Conservation (phyloP, 1,140 invertebrate species). For the Drosophila pseudoobscura region DNA sequence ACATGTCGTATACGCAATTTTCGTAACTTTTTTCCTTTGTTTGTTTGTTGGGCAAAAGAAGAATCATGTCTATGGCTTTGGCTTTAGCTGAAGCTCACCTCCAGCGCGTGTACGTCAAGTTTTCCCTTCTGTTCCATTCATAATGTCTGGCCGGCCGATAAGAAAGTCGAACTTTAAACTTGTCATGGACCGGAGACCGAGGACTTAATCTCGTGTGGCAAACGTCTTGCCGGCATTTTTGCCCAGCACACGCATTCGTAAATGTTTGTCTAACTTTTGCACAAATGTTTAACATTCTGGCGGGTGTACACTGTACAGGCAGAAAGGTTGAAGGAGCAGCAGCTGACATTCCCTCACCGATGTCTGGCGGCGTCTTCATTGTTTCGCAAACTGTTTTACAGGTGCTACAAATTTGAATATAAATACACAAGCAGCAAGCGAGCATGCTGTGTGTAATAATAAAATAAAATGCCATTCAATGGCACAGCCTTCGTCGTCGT, state of each 20-base stretch:
- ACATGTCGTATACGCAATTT: conserved; percentile 51
- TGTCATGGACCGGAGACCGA: conserved; percentile 30
- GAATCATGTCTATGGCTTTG: conserved; percentile 32
- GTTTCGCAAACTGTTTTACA: conserved; percentile 75
- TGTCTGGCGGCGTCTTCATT: conserved; percentile 67
- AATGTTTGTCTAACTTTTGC: conserved; percentile 72
- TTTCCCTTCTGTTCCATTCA: conserved; percentile 23
- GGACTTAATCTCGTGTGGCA: conserved; percentile 68
- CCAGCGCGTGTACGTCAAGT: conserved; percentile 23
- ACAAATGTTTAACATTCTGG: conserved; percentile 22
- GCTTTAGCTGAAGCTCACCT: conserved; percentile 4
- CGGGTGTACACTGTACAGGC: conserved; percentile 4
- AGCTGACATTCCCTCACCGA: conserved; percentile 41
- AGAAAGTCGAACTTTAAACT: conserved; percentile 46
- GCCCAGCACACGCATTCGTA: conserved; percentile 40
- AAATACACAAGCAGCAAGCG: conserved; percentile 63
- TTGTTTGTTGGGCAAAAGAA: conserved; percentile 22
- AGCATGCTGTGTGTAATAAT: conserved; percentile 71
- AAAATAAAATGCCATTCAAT: conserved; percentile 74
- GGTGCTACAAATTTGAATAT: conserved; percentile 80
- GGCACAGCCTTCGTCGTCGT: conserved; percentile 11
- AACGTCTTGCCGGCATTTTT: conserved; percentile 66
- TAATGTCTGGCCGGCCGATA: conserved; percentile 47
- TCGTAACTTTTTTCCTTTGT: conserved; percentile 29
- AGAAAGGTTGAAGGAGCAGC: conserved; percentile 34